phyloP scores from a whole-genome alignment of 1,140 invertebrate species.

The Oedothorax gibbosus region DNA sequence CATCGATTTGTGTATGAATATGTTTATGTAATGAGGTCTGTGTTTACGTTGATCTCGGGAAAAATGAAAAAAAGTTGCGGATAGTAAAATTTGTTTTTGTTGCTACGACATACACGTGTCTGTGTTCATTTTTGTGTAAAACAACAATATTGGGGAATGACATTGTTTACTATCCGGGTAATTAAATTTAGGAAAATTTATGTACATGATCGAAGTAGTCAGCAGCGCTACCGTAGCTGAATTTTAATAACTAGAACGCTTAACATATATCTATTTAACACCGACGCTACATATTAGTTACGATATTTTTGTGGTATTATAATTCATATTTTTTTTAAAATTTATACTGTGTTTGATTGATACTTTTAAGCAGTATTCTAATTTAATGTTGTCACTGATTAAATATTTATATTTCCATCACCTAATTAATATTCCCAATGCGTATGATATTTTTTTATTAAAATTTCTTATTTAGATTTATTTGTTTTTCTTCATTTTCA shows the following conservation, averaged over 20 bases:
- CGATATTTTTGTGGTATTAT: no score
- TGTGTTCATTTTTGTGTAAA: conserved; percentile 7
- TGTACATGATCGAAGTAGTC: not conserved
- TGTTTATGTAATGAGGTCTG: conserved; percentile 40
- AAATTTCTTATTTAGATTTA: no score
- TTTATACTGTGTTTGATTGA: no score
- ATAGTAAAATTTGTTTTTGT: not conserved
- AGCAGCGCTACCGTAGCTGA: conserved; percentile 31
- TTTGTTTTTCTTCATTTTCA: no score
- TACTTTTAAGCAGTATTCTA: no score
- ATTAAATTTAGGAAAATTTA: not conserved
- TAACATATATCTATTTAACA: conserved; percentile 1
- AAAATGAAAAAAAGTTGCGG: conserved; percentile 22
- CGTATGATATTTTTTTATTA: no score
- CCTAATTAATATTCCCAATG: no score
- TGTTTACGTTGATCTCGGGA: conserved; percentile 29
- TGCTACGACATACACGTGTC: not conserved
- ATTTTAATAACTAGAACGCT: conserved; percentile 30
- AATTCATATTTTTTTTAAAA: no score
- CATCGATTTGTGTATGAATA: conserved; percentile 12
- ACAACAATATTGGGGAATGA: no score
- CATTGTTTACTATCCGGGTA: not conserved
- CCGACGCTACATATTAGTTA: no score
- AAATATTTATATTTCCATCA: no score
- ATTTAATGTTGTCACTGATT: no score